Evolutionary conservation across 2,113 vertebrate genomes (phyloP).

Genomic region (Callospermophilus lateralis): DNA sequence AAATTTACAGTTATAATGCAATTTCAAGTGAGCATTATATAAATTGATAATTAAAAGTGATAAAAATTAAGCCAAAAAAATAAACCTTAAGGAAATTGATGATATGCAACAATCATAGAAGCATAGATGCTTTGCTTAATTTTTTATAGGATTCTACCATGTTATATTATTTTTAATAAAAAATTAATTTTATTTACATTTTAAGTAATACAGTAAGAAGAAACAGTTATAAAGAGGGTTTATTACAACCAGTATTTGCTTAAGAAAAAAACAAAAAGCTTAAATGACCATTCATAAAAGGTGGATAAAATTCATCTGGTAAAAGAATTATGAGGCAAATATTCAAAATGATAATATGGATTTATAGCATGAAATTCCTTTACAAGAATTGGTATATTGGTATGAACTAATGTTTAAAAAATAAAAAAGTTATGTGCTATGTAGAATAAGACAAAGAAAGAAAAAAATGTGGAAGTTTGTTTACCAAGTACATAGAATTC

Average conservation of each 20-base stretch:
- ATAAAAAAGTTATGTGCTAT: not conserved
- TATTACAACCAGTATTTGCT: not conserved
- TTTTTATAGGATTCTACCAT: not conserved
- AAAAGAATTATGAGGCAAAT: not conserved
- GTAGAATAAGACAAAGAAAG: not conserved
- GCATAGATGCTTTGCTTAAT: not conserved
- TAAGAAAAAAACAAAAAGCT: not conserved
- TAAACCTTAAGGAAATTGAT: not conserved
- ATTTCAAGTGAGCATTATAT: not conserved
- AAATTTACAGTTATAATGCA: too few relatives aligned
- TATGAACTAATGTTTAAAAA: not conserved
- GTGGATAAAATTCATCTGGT: not conserved
- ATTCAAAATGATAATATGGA: not conserved
- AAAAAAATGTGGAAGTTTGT: not conserved
- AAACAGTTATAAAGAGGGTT: not conserved
- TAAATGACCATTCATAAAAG: not conserved
- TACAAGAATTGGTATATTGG: not conserved
- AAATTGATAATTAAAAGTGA: conserved; percentile 18
- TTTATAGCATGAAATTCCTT: not conserved
- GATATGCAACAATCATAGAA: not conserved
- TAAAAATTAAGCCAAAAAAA: conserved; percentile 11
- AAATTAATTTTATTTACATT: not conserved
- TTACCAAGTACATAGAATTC: conserved; percentile 13
- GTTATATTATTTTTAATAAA: conserved; percentile 8
- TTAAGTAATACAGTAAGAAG: not conserved